These are phyloP conservation scores for Ranitomeya imitator DNA, from an alignment of 2,113 vertebrate genomes.

Conservation along the genomic window DNA sequence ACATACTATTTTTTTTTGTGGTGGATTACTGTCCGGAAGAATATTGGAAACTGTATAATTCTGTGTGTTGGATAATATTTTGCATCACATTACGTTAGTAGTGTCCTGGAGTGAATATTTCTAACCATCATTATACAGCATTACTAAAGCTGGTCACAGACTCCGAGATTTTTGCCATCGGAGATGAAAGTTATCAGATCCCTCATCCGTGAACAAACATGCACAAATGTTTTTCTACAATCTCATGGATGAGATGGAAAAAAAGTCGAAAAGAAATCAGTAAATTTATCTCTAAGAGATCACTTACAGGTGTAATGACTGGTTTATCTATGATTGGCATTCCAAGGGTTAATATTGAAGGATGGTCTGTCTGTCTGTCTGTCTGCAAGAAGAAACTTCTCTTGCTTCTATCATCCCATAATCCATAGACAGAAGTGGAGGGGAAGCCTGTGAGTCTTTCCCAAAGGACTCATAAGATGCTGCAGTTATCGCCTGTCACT, in stretches of 20 bases:
- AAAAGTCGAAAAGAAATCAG: not conserved
- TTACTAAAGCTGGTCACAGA: not conserved
- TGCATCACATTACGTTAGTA: not conserved
- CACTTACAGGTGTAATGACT: not conserved
- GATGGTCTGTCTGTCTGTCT: constrained; percentile 2
- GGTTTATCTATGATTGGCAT: not conserved
- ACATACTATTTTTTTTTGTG: not conserved
- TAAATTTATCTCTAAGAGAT: not conserved
- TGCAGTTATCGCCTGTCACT: constrained; percentile 57
- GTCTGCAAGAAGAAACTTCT: not conserved
- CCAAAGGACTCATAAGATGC: constrained; percentile 53
- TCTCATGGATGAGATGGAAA: not conserved
- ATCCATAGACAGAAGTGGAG: constrained; percentile 38
- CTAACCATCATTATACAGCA: not conserved
- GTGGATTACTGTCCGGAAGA: not conserved
- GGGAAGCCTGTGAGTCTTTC: constrained; percentile 53
- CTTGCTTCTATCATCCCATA: not conserved
- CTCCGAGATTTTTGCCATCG: not conserved
- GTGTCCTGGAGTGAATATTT: not conserved
- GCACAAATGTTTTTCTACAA: not conserved
- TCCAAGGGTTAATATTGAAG: not conserved
- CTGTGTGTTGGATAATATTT: not conserved
- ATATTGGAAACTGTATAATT: not conserved
- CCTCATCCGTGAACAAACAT: not conserved
- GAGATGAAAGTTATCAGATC: not conserved